A percentile compares a stretch with the other conserved stretches of the same genome.
Evolutionary conservation across 2,888 invertebrate species (phyloP).

Genomic region (Lithosia quadra): DNA sequence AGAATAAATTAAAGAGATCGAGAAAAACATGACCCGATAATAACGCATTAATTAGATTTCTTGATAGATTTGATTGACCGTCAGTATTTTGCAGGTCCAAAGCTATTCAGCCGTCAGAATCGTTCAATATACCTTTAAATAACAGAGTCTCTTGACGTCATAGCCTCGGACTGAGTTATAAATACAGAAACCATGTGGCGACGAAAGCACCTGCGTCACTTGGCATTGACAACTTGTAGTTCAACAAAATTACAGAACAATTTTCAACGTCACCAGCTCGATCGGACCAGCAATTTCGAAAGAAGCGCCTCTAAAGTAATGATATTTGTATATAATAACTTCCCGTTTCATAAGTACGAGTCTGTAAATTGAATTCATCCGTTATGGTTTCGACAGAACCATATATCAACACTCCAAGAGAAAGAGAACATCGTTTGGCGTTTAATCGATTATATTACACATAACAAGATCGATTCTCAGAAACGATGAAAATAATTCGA

Average conservation of each 20-base stretch:
- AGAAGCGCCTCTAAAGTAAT: conserved; percentile 1
- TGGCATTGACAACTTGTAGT: conserved; percentile 49
- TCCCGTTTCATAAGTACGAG: not conserved
- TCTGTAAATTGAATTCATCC: not conserved
- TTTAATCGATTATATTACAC: conserved; percentile 28
- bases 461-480: conserved; percentile 26
- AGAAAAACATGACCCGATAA: not conserved
- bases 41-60: not conserved
- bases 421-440: conserved; percentile 12
- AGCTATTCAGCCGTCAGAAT: not conserved
- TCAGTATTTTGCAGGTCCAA: not conserved
- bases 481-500: conserved; percentile 32
- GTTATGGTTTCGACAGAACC: conserved; percentile 8
- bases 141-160: conserved; percentile 30
- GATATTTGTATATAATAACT: not conserved
- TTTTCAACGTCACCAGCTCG: conserved; percentile 39
- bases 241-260: conserved; percentile 25
- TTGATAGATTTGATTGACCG: not conserved
- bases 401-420: not conserved
- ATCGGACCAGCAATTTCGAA: conserved; percentile 12
- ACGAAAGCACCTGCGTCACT: conserved; percentile 49
- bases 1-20: not conserved
- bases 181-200: conserved; percentile 43
- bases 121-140: not conserved
- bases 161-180: conserved; percentile 36